A percentile compares a stretch with the other conserved stretches of the same genome.
Evolutionary conservation across 1,140 invertebrate genomes (phyloP).

Genomic region (Neodiprion virginianus): DNA sequence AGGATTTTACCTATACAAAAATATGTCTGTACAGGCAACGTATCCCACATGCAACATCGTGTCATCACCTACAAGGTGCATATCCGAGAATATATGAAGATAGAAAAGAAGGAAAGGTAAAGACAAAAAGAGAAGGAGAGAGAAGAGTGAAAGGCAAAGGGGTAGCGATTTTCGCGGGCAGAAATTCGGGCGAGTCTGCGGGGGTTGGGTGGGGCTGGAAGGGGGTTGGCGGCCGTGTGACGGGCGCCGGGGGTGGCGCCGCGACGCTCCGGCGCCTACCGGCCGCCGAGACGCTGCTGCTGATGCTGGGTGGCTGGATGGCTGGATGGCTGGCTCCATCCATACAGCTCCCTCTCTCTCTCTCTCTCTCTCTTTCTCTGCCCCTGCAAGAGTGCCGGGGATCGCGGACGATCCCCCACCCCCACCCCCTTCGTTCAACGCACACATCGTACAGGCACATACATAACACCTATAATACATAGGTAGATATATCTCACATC

Average conservation of each 20-base stretch:
- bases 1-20: too few relatives aligned
- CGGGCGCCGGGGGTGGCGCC: conserved; percentile 59
- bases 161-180: conserved; percentile 15
- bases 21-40: too few relatives aligned
- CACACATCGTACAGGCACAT: too few relatives aligned
- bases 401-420: not conserved
- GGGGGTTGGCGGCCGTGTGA: conserved; percentile 52
- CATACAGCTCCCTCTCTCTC: not conserved
- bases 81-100: not conserved
- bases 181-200: conserved; percentile 37
- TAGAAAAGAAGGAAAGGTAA: not conserved
- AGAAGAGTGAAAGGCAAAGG: not conserved
- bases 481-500: too few relatives aligned
- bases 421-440: too few relatives aligned
- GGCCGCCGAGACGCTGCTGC: conserved; percentile 49
- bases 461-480: too few relatives aligned
- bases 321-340: not conserved
- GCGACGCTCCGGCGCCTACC: conserved; percentile 58
- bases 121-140: not conserved
- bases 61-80: too few relatives aligned
- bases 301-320: conserved; percentile 34
- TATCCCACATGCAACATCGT: too few relatives aligned
- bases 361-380: too few relatives aligned
- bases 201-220: conserved; percentile 24
- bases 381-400: not conserved